Conservation (phyloP, 2,888 invertebrate genomes). For the Spisula subtruncata region DNA sequence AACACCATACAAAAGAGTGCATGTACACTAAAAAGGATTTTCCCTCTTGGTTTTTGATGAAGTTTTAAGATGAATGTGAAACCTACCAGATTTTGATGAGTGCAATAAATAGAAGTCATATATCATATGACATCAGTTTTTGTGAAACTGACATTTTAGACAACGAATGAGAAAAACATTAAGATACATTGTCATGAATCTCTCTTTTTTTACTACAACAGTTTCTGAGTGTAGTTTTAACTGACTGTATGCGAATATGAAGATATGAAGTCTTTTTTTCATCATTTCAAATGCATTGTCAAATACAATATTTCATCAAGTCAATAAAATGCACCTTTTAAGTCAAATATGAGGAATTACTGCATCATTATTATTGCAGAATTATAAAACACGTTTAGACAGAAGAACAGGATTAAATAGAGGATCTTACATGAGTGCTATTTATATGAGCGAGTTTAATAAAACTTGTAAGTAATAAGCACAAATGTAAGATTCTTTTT, state of each 20-base stretch:
- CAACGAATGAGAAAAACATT: not conserved
- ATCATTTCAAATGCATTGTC: too few relatives aligned
- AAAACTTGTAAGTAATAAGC: too few relatives aligned
- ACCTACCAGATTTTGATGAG: not conserved
- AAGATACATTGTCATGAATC: conserved; percentile 30
- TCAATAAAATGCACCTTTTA: too few relatives aligned
- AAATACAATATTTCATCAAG: too few relatives aligned
- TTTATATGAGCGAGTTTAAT: too few relatives aligned
- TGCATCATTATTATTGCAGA: not conserved
- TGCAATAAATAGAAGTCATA: not conserved
- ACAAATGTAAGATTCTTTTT: too few relatives aligned
- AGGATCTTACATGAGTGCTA: too few relatives aligned
- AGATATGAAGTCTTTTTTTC: too few relatives aligned
- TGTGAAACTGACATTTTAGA: conserved; percentile 5
- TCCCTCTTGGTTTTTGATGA: not conserved
- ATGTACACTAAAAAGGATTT: too few relatives aligned
- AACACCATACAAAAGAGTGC: not conserved
- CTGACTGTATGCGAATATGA: too few relatives aligned
- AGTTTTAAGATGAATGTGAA: not conserved
- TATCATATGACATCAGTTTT: not conserved
- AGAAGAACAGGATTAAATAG: too few relatives aligned
- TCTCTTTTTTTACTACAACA: conserved; percentile 33
- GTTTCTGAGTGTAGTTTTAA: not conserved
- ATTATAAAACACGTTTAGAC: not conserved
- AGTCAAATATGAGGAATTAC: not conserved